Percentiles rank a stretch among this genome's conserved stretches.
These are phyloP conservation scores for Chloromyia formosa DNA, from an alignment of 2,888 invertebrate genomes.

Conservation along the genomic window DNA sequence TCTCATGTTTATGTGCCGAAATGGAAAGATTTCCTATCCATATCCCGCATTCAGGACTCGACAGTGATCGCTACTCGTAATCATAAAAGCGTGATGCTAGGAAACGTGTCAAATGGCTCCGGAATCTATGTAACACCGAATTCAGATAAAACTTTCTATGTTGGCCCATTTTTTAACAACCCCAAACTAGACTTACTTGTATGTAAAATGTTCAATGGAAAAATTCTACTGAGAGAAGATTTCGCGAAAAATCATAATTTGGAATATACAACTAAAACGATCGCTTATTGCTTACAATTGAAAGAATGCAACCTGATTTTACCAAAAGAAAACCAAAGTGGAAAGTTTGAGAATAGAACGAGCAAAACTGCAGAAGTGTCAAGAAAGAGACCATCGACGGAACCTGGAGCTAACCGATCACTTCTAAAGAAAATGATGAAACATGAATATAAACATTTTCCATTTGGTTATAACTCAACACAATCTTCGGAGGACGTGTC, in stretches of 20 bases:
- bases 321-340: not conserved
- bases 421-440: too few relatives aligned
- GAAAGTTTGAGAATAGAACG: not conserved
- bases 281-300: slow-evolving; percentile 55
- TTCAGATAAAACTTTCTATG: slow-evolving; percentile 59
- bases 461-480: too few relatives aligned
- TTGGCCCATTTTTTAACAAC: slow-evolving; percentile 57
- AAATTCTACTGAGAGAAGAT: slow-evolving; percentile 61
- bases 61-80: slow-evolving; percentile 54
- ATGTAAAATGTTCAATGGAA: slow-evolving; percentile 60
- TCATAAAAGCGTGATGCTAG: slow-evolving; percentile 58
- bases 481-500: too few relatives aligned
- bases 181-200: slow-evolving; percentile 56
- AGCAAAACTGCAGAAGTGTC: not conserved
- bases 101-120: not conserved
- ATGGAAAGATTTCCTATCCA: slow-evolving; percentile 59
- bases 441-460: too few relatives aligned
- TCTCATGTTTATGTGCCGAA: slow-evolving; percentile 62
- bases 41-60: slow-evolving; percentile 59
- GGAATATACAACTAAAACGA: slow-evolving; percentile 54
- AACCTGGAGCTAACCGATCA: too few relatives aligned
- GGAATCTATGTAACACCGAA: slow-evolving; percentile 46
- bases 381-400: too few relatives aligned
- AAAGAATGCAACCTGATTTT: not conserved
- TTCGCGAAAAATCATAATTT: slow-evolving; percentile 59